Evolutionary conservation across 2,888 invertebrate species (phyloP).

Genomic region (Eristalis arbustorum): DNA sequence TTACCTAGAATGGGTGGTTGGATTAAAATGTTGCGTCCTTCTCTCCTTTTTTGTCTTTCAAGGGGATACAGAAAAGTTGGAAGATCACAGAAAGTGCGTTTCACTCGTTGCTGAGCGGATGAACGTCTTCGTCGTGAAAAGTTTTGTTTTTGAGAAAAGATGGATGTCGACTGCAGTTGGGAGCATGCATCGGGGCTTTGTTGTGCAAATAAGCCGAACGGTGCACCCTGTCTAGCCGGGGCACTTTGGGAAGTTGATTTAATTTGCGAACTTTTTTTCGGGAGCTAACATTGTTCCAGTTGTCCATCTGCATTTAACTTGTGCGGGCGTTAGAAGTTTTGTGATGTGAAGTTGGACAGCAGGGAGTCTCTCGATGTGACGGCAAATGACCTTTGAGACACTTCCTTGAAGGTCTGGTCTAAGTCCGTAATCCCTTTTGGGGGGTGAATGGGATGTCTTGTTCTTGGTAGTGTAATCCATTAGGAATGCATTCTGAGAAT

Average conservation of each 20-base stretch:
- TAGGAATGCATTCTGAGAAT: no score
- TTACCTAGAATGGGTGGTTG: not conserved
- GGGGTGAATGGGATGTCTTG: no score
- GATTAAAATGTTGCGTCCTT: not conserved
- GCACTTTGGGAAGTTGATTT: not conserved
- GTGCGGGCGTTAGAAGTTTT: no score
- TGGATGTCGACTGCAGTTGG: not conserved
- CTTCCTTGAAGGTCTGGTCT: not conserved
- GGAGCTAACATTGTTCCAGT: not conserved
- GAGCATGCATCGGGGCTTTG: not conserved
- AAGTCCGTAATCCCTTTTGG: no score
- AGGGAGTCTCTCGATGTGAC: no score
- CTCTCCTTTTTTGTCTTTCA: no score
- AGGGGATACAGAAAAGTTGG: not conserved
- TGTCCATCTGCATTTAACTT: no score
- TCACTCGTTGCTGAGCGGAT: not conserved
- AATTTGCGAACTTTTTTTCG: not conserved
- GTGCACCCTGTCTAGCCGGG: not conserved
- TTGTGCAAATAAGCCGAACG: not conserved
- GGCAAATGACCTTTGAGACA: not conserved
- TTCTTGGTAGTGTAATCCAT: no score
- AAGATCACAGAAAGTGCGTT: not conserved
- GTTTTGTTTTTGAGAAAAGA: not conserved
- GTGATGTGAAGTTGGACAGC: no score
- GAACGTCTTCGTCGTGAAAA: not conserved